Conservation (phyloP, 1,140 invertebrate genomes). For the Geopemphigus sp. region DNA sequence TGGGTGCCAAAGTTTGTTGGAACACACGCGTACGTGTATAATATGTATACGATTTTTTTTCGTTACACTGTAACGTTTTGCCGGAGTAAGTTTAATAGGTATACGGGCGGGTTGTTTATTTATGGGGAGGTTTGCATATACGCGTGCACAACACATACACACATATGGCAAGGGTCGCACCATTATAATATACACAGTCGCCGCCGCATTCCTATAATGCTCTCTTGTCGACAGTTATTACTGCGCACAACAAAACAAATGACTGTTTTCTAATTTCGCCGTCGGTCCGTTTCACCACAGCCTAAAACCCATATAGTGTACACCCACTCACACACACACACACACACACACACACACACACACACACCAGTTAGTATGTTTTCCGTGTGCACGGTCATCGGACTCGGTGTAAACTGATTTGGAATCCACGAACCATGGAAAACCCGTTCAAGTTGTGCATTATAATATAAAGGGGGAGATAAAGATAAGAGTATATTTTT, state of each 20-base stretch:
- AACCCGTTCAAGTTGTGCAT: too few relatives aligned
- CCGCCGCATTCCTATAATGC: constrained; percentile 29
- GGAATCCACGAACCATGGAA: too few relatives aligned
- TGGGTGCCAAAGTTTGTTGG: constrained; percentile 18
- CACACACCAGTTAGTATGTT: neutral
- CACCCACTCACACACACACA: too few relatives aligned
- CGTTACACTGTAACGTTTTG: neutral
- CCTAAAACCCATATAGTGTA: neutral
- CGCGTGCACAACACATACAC: neutral
- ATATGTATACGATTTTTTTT: neutral
- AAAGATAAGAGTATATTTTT: too few relatives aligned
- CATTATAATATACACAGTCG: neutral
- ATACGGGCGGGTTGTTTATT: constrained; percentile 16
- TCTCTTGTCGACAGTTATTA: constrained; percentile 25
- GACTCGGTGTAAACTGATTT: too few relatives aligned
- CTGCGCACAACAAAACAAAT: constrained; percentile 41
- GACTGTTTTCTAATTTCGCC: constrained; percentile 40
- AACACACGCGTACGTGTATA: neutral
- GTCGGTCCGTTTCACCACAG: neutral
- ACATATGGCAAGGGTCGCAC: neutral
- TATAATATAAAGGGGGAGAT: too few relatives aligned
- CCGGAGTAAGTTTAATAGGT: constrained; percentile 41
- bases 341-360: too few relatives aligned
- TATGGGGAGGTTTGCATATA: constrained; percentile 30
- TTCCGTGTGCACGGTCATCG: too few relatives aligned